Conservation (phyloP, 2,113 vertebrate species). For the Carlito syrichta region DNA sequence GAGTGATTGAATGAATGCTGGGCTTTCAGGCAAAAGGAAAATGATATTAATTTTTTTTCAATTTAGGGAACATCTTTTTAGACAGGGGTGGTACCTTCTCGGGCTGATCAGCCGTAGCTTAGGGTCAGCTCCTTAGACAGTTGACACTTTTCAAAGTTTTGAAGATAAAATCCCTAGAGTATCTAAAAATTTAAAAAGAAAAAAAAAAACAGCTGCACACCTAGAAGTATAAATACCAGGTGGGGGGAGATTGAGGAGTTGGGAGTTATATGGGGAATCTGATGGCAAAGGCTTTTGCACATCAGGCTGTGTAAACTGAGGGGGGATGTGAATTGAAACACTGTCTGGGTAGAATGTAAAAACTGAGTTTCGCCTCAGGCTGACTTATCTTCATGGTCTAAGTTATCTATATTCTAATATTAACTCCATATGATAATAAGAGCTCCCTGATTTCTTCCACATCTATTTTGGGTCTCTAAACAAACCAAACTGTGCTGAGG, state of each 20-base stretch:
- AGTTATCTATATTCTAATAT: background rate
- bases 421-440: background rate
- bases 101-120: background rate
- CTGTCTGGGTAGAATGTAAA: background rate
- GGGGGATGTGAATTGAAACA: background rate
- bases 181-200: background rate
- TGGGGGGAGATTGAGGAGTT: background rate
- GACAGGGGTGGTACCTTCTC: background rate
- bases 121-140: background rate
- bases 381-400: background rate
- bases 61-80: background rate
- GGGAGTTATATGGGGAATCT: background rate
- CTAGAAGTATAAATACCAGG: background rate
- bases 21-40: background rate
- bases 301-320: background rate
- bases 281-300: background rate
- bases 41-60: background rate
- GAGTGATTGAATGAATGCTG: background rate
- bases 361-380: background rate
- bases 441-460: background rate
- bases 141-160: background rate
- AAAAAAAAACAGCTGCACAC: background rate
- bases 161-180: background rate
- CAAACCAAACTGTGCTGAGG: background rate
- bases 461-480: constrained; percentile 7